A percentile compares a stretch with the other conserved stretches of the same genome.
These are phyloP conservation scores for Halocynthia aurantium DNA, from an alignment of 23 tunicate species.

Conservation along the genomic window DNA sequence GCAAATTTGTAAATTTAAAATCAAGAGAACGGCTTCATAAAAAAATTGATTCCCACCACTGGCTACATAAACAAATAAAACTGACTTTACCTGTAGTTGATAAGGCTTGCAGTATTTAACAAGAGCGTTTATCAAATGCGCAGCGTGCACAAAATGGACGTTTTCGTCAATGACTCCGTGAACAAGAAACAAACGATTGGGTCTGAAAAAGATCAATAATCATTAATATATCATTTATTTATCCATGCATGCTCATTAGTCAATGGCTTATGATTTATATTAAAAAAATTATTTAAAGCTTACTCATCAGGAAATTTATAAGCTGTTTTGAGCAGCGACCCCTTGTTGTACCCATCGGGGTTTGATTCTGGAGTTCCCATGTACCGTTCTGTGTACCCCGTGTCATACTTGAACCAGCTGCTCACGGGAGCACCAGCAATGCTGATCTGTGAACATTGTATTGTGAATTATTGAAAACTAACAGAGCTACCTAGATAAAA, in stretches of 20 bases:
- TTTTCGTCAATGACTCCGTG: conserved; percentile 99
- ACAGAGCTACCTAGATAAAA: too few species aligned
- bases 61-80: neutral
- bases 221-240: neutral
- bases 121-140: conserved; percentile 63
- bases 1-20: too few species aligned
- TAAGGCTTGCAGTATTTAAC: conserved; percentile 76
- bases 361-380: conserved; percentile 69
- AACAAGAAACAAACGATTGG: conserved; percentile 85
- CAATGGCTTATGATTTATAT: neutral
- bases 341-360: conserved; percentile 60
- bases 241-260: neutral
- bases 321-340: conserved; percentile 46
- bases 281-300: conserved; percentile 11
- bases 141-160: conserved; percentile 88
- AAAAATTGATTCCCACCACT: too few species aligned
- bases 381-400: conserved; percentile 97
- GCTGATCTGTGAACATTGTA: conserved; percentile 36
- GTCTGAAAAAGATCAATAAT: conserved; percentile 26
- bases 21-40: too few species aligned
- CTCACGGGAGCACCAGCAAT: conserved; percentile 91
- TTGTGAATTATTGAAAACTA: too few species aligned
- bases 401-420: conserved; percentile 87
- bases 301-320: conserved; percentile 71
- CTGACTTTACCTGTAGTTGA: conserved; percentile 67